A percentile compares a stretch with the other conserved stretches of the same genome.
Conservation (phyloP, 2,113 vertebrate genomes). For the Dicerorhinus sumatrensis region DNA sequence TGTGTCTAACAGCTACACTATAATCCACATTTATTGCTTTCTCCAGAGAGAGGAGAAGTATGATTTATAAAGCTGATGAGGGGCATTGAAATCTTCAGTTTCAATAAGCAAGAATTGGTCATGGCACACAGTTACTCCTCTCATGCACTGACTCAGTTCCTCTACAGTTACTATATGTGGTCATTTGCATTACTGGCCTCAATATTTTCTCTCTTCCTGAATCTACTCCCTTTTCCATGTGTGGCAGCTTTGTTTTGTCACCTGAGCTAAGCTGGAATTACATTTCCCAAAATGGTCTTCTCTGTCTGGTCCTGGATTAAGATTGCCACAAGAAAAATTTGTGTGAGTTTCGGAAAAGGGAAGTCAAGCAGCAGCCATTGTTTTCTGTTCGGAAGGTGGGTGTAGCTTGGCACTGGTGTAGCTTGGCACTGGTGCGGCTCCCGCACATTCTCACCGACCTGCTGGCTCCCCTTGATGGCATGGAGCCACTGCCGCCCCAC, state of each 20-base stretch:
- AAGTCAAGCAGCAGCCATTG: background rate
- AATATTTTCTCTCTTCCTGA: background rate
- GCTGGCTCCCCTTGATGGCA: too few species aligned
- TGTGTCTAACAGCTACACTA: background rate
- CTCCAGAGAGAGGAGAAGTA: background rate
- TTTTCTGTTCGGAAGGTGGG: background rate
- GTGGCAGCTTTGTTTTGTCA: background rate
- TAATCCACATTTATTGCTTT: background rate
- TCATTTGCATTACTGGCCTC: background rate
- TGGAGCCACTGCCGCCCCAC: accelerated
- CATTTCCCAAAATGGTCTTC: background rate
- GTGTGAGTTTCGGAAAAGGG: background rate
- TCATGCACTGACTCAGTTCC: background rate
- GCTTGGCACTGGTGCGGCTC: too few species aligned
- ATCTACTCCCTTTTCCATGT: background rate
- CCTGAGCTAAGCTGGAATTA: background rate
- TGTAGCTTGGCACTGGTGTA: accelerated
- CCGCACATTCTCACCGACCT: accelerated
- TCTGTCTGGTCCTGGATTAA: background rate
- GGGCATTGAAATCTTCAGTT: background rate
- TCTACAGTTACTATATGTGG: background rate
- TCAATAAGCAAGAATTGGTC: background rate
- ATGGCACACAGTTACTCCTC: too few species aligned
- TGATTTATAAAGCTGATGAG: background rate
- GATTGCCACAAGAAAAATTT: background rate